Evolutionary conservation across 2,113 vertebrate species (phyloP).

Genomic region (Ellobius talpinus): DNA sequence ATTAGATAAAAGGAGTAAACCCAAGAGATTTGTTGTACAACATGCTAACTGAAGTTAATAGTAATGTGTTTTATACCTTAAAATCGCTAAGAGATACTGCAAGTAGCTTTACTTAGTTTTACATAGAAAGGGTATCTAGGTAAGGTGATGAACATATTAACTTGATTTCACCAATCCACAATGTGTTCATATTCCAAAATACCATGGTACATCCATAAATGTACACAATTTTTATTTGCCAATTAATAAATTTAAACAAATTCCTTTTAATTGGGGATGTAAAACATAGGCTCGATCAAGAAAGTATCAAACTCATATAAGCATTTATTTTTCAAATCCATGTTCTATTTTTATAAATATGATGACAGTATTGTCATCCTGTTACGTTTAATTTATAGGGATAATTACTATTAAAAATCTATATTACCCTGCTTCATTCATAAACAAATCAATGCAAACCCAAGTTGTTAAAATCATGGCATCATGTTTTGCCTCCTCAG

Average conservation of each 20-base stretch:
- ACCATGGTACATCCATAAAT: neutral
- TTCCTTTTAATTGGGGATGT: neutral
- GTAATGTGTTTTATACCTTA: neutral
- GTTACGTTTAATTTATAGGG: conserved; percentile 11
- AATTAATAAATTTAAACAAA: neutral
- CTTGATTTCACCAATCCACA: neutral
- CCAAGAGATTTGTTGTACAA: neutral
- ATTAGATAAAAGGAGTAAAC: neutral
- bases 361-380: conserved; percentile 29
- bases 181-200: neutral
- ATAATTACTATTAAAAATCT: conserved; percentile 46
- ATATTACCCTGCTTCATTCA: neutral
- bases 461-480: conserved; percentile 24
- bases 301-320: neutral
- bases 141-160: neutral
- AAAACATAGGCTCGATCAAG: neutral
- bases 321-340: conserved; percentile 33
- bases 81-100: neutral
- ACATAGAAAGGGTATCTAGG: neutral
- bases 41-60: neutral
- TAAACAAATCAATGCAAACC: conserved; percentile 40
- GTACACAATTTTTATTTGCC: neutral
- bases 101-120: neutral
- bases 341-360: conserved; percentile 45
- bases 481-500: conserved; percentile 29